Evolutionary conservation across 2,888 invertebrate genomes (phyloP).

Genomic region (Pharmacophagus antenor): DNA sequence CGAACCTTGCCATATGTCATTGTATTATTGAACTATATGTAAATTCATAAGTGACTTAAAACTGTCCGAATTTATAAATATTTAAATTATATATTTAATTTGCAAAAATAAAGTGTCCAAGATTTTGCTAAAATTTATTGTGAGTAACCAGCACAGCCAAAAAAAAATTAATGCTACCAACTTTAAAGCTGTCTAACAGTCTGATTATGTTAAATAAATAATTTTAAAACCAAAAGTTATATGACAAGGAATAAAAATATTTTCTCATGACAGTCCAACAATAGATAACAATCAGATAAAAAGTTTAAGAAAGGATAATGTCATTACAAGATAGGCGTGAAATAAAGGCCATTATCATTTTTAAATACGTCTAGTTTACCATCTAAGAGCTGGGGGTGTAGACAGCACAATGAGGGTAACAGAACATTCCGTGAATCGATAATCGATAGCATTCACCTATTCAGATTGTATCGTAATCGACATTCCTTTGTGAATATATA

Average conservation of each 20-base stretch:
- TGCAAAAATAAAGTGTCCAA: no score
- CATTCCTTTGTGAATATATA: constrained; percentile 58
- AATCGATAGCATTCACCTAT: constrained; percentile 63
- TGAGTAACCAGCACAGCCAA: not conserved
- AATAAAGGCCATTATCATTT: constrained; percentile 64
- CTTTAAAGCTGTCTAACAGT: not conserved
- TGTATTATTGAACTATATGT: not conserved
- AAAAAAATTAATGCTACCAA: not conserved
- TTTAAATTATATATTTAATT: no score
- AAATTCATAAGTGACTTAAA: not conserved
- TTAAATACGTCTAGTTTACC: constrained; percentile 56
- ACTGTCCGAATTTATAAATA: no score
- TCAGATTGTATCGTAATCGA: constrained; percentile 67
- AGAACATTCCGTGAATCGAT: constrained; percentile 52
- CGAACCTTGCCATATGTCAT: no score
- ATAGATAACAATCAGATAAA: constrained; percentile 37
- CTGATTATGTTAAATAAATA: not conserved
- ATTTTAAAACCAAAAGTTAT: not conserved
- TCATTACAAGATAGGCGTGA: constrained; percentile 49
- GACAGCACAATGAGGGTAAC: constrained; percentile 76
- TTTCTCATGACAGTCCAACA: constrained; percentile 26
- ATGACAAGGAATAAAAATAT: not conserved
- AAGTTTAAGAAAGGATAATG: constrained; percentile 47
- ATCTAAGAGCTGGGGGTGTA: constrained; percentile 55
- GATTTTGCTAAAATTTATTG: not conserved